A percentile compares a stretch with the other conserved stretches of the same genome.
Conservation (phyloP, 1,140 invertebrate genomes). For the honey bee (Apis mellifera) region DNA sequence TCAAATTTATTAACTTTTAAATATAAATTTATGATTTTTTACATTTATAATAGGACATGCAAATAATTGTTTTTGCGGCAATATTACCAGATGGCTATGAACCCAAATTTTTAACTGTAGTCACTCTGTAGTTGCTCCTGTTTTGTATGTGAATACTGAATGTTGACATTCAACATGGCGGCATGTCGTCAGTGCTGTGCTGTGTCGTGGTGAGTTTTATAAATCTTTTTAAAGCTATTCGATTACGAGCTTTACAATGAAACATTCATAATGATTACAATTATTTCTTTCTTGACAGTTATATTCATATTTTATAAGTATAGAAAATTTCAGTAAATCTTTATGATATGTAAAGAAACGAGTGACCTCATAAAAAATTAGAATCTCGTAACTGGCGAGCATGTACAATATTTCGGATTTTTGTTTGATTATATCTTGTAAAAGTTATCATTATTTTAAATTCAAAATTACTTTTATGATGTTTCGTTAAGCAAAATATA, state of each 20-base stretch:
- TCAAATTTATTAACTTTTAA: background rate
- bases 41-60: background rate
- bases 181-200: conserved; percentile 96
- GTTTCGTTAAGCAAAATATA: background rate
- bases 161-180: conserved; percentile 93
- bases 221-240: conserved; percentile 63
- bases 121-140: conserved; percentile 47
- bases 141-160: conserved; percentile 72
- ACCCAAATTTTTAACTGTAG: conserved; percentile 29
- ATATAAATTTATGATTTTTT: conserved; percentile 10
- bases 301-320: conserved; percentile 9
- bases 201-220: conserved; percentile 91
- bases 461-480: background rate
- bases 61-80: conserved; percentile 14
- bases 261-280: background rate
- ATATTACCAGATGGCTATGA: conserved; percentile 40
- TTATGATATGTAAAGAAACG: conserved; percentile 38
- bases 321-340: background rate
- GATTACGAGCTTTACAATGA: conserved; percentile 55
- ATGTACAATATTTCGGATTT: conserved; percentile 42
- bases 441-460: background rate
- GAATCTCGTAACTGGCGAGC: conserved; percentile 60
- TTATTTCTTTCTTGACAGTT: conserved; percentile 6
- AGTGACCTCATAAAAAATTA: conserved; percentile 68
- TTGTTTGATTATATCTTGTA: background rate